Evolutionary conservation across 2,888 invertebrate genomes (phyloP), one percentile per base, ranked within the genome.

Genomic region (Boloria euphrosyne): DNA sequence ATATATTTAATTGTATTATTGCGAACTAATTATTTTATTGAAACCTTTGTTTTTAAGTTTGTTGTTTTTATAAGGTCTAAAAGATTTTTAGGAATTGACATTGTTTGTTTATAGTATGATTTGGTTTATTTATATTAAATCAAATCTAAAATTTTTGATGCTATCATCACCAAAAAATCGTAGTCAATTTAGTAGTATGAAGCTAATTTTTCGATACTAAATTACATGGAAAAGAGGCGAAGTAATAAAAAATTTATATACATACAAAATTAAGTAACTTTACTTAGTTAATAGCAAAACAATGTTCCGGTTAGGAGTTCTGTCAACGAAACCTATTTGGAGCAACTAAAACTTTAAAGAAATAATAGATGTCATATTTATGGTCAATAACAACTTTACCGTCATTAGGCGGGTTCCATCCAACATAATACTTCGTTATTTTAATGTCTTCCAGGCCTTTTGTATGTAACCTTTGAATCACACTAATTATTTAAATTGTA

Each of bases 341-440:
- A 57, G 22, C 43, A 14, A 52, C 13, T n/a, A 10, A 52, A 44
- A 47, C 22, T 52, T 31, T 14, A 47, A 50, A 38, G 47, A 58
- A 58, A 66, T 57, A 66, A 66, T 53, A 52, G 62, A 54, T 52
- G 46, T 43, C 46, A 64, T 58, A 58, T 57, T 46, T 27, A 51
- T 51, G 57, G 16, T 17, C 47, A 13, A 58, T 43, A 38, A 57
- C 44, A 46, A 43, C 50, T 51, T 17, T 64, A 38, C 38, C 57
- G 64, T 65, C 58, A 67, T 67, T 64, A 65, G 44, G 54, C 49
- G 27, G 31, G 51, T 54, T 53, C 49, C 18, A 57, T 43, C 46
- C 43, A 61, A 57, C 44, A 64, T 44, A 52, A 64, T 61, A 62
- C 47, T 66, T 64, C n/a, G 51, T n/a, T 27, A 63, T 55, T 51